Evolutionary conservation across 2,113 vertebrate species (phyloP).

Genomic region (Tauraco erythrolophus): DNA sequence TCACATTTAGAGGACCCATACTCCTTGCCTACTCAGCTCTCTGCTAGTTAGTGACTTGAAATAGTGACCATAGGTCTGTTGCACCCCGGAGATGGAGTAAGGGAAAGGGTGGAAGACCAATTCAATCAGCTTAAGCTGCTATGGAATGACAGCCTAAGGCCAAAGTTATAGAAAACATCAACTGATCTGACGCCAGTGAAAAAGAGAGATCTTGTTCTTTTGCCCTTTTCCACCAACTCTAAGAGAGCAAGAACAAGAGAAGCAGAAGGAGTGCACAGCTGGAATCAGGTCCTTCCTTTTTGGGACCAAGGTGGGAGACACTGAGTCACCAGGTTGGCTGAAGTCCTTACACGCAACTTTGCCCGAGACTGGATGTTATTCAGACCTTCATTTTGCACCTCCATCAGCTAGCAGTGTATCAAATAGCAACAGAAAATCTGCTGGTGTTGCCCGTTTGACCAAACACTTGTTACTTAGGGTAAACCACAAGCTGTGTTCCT

Average conservation of each 20-base stretch:
- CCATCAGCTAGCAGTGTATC: not conserved
- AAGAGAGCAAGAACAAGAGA: not conserved
- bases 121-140: not conserved
- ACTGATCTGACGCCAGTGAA: not conserved
- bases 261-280: not conserved
- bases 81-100: not conserved
- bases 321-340: not conserved
- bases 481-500: not conserved
- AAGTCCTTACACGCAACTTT: not conserved
- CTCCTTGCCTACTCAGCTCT: not conserved
- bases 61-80: not conserved
- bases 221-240: not conserved
- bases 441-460: not conserved
- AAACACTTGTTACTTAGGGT: not conserved
- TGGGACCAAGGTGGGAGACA: not conserved
- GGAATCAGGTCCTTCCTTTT: not conserved
- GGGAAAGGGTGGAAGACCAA: not conserved
- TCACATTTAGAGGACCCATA: not conserved
- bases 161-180: not conserved
- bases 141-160: not conserved
- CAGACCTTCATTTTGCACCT: not conserved
- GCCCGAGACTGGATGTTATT: not conserved
- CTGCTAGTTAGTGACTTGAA: not conserved
- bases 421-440: not conserved
- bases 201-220: not conserved